These are phyloP conservation scores for Ictidomys tridecemlineatus DNA, from an alignment of 2,113 vertebrate species.

Conservation along the genomic window DNA sequence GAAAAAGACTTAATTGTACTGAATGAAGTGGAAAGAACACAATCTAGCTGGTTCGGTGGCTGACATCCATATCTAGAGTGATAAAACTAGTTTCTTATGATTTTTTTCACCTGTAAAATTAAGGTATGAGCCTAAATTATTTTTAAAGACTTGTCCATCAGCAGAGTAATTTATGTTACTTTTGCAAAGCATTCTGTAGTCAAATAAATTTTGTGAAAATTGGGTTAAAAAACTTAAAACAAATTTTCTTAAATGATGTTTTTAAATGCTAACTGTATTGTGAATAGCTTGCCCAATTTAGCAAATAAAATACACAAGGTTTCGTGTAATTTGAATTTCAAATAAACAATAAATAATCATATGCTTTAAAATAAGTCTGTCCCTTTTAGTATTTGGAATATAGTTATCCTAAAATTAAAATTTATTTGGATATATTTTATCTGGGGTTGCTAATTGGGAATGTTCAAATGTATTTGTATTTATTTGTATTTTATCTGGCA, in stretches of 20 bases:
- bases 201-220: neutral
- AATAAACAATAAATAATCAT: neutral
- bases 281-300: neutral
- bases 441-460: neutral
- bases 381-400: neutral
- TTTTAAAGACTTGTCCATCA: neutral
- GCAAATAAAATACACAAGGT: neutral
- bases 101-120: neutral
- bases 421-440: neutral
- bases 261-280: neutral
- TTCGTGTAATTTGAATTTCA: constrained; percentile 27
- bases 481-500: neutral
- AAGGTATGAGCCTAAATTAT: neutral
- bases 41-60: neutral
- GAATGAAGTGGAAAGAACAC: neutral
- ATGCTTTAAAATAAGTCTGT: neutral
- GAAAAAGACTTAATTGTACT: neutral
- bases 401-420: neutral
- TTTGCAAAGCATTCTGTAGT: neutral
- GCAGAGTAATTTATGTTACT: neutral
- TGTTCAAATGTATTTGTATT: neutral
- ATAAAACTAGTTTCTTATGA: neutral
- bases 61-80: neutral
- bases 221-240: neutral
- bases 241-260: neutral